phyloP scores from a whole-genome alignment of 2,113 vertebrate genomes.

The Tursiops truncatus region DNA sequence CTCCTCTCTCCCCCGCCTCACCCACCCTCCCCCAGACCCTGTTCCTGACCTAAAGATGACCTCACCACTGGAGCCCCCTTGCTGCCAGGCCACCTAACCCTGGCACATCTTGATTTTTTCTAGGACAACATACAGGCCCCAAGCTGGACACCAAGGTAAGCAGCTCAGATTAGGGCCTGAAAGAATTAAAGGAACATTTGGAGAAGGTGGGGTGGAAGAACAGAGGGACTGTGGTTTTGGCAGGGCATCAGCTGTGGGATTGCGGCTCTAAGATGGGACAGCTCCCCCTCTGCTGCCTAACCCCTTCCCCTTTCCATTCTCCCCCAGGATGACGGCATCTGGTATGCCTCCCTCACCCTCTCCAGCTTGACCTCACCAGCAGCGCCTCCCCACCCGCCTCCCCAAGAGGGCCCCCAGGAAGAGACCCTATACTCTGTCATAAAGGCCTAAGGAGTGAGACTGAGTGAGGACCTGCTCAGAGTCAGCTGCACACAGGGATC shows the following conservation, averaged over 20 bases:
- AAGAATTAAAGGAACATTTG: neutral
- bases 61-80: neutral
- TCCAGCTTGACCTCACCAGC: neutral
- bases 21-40: neutral
- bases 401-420: neutral
- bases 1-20: neutral
- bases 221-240: neutral
- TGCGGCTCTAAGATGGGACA: neutral
- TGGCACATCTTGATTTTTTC: neutral
- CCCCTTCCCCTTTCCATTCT: neutral
- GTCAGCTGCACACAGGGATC: neutral
- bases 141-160: constrained; percentile 10
- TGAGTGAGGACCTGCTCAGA: neutral
- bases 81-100: neutral
- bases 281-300: neutral
- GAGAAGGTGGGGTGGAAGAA: neutral
- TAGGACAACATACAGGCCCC: neutral
- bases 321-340: neutral
- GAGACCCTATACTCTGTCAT: constrained; percentile 50
- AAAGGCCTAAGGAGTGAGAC: neutral
- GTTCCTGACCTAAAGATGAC: neutral
- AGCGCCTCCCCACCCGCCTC: neutral
- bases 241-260: neutral
- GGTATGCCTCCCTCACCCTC: constrained; percentile 49
- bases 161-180: neutral